A percentile compares a stretch with the other conserved stretches of the same genome.
Evolutionary conservation across 2,797 vertebrate species (phyloP).

Genomic region (Prunella strophiata): DNA sequence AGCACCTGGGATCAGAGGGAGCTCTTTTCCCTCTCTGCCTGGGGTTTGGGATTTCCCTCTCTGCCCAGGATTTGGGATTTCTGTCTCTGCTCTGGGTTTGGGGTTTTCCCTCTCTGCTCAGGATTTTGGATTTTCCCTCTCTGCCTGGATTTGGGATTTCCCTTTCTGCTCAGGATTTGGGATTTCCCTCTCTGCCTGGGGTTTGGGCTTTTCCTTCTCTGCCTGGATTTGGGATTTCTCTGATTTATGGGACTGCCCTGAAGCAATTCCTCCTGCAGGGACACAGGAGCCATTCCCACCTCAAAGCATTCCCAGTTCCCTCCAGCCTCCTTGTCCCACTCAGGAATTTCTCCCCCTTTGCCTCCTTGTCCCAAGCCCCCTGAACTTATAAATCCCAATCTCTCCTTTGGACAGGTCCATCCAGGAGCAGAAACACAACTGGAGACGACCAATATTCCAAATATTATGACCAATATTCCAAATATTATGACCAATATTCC

Average conservation of each 20-base stretch:
- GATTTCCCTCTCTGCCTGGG: not conserved
- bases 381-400: not conserved
- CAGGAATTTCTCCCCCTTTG: not conserved
- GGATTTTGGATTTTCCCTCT: not conserved
- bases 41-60: too few species aligned
- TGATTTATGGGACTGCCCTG: not conserved
- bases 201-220: too few species aligned
- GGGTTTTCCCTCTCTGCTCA: not conserved
- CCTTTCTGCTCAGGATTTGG: not conserved
- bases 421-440: too few species aligned
- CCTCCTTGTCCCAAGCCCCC: not conserved
- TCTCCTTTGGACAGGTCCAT: not conserved
- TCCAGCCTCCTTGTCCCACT: not conserved
- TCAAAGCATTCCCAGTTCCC: not conserved
- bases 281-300: not conserved
- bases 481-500: too few species aligned
- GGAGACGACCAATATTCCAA: too few species aligned
- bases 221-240: not conserved
- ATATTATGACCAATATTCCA: too few species aligned
- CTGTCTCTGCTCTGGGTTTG: too few species aligned
- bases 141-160: not conserved
- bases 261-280: not conserved
- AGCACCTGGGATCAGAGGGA: not conserved
- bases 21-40: too few species aligned
- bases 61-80: too few species aligned